A percentile compares a stretch with the other conserved stretches of the same genome.
These are phyloP conservation scores for Ascaphus truei DNA, from an alignment of 2,113 vertebrate genomes.

Conservation along the genomic window DNA sequence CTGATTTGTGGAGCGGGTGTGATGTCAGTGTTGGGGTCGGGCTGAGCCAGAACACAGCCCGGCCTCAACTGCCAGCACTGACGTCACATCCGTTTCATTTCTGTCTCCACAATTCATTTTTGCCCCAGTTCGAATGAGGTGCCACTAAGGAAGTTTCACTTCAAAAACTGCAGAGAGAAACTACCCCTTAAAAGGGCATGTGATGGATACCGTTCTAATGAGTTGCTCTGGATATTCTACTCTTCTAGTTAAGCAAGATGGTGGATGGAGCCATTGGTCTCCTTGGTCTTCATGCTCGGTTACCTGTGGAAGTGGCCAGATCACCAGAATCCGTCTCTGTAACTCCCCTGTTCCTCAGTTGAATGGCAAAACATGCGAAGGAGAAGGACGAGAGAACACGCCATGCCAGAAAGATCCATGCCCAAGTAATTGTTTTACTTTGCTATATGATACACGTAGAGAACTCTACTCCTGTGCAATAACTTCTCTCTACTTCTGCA, in stretches of 20 bases:
- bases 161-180: no score
- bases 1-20: no score
- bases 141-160: no score
- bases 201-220: no score
- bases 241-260: constrained; percentile 89
- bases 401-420: constrained; percentile 79
- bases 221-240: no score
- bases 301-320: constrained; percentile 85
- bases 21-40: no score
- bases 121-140: no score
- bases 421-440: constrained; percentile 72
- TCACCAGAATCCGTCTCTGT: constrained; percentile 95
- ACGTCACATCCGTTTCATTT: no score
- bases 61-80: no score
- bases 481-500: neutral
- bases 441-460: neutral
- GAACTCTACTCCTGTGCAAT: neutral
- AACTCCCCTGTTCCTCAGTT: constrained; percentile 97
- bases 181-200: no score
- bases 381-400: constrained; percentile 87
- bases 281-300: constrained; percentile 97
- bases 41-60: no score
- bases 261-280: constrained; percentile 97
- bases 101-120: no score
- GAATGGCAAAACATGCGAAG: constrained; percentile 85